These are phyloP conservation scores for Achatina immaculata DNA, from an alignment of 1,140 invertebrate genomes.

Conservation along the genomic window DNA sequence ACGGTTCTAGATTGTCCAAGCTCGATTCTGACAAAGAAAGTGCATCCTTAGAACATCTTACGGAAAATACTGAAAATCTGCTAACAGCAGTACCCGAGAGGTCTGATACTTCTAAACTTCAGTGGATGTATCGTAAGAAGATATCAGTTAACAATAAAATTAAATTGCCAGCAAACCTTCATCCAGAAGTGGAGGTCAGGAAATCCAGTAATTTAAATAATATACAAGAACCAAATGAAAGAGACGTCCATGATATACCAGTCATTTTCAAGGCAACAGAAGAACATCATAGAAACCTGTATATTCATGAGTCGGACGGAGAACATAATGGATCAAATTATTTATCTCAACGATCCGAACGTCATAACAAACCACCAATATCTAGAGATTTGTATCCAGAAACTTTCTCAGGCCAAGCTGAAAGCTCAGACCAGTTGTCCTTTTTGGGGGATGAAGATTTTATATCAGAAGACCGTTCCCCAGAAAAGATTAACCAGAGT, in stretches of 20 bases:
- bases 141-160: background rate
- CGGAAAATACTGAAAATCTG: background rate
- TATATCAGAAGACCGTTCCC: too few relatives aligned
- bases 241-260: background rate
- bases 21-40: background rate
- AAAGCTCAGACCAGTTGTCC: background rate
- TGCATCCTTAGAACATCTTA: background rate
- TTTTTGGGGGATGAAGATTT: background rate
- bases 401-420: background rate
- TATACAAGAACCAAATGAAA: background rate
- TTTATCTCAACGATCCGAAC: background rate
- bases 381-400: background rate
- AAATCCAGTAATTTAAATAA: background rate
- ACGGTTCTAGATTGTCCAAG: background rate
- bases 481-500: too few relatives aligned
- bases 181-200: background rate
- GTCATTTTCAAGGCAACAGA: background rate
- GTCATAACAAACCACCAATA: background rate
- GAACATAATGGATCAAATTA: background rate
- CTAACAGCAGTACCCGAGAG: background rate
- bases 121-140: conserved; percentile 13
- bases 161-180: too few relatives aligned
- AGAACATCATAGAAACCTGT: background rate
- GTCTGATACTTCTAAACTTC: background rate
- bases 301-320: background rate